Evolutionary conservation across 2,888 invertebrate genomes (phyloP), one percentile per base, ranked within the genome.

Genomic region (Eilema griseolum): DNA sequence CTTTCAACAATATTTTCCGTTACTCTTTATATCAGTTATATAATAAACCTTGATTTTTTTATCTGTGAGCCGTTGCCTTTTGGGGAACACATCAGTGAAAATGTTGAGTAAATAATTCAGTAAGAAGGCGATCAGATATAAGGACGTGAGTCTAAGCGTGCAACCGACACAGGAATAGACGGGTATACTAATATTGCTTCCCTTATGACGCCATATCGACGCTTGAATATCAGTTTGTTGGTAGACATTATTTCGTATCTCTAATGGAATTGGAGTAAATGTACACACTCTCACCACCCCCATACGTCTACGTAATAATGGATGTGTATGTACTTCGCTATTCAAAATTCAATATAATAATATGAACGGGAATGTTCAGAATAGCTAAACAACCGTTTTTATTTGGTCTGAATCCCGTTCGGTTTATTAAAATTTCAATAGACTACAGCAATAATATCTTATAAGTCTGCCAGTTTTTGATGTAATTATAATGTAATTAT

Each of bases 21-120:
- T n/a, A 2, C 10, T n/a, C 52, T 52, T n/a, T 52, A 52, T 10
- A n/a, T 52, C 20, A 8, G 52, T n/a, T 20, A 52, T n/a, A n/a
- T n/a, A 52, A n/a, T 52, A n/a, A n/a, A 76, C 82, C 76, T 78
- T 68, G 81, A 86, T 72, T 81, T 83, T 83, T 85, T 83, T 83
- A 83, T 76, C 77, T 70, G 77, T 69, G 78, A 86, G 79, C 81
- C 85, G 89, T 89, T 86, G 84, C 83, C 84, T 88, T 86, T 82
- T 88, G 84, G 80, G 79, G 82, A 90, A 89, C 85, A 89, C 87
- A 89, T 89, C 89, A 87, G 83, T 84, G 86, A 85, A 86, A 87
- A 90, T 88, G 82, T 77, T 81, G 86, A 67, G 89, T 90, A 87
- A 89, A 91, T 91, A 88, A 91, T 90, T 90, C 88, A 90, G 83